These are phyloP conservation scores for Crambe crambe DNA, from an alignment of 37 sponge, comb jelly and placozoan species.

Conservation along the genomic window DNA sequence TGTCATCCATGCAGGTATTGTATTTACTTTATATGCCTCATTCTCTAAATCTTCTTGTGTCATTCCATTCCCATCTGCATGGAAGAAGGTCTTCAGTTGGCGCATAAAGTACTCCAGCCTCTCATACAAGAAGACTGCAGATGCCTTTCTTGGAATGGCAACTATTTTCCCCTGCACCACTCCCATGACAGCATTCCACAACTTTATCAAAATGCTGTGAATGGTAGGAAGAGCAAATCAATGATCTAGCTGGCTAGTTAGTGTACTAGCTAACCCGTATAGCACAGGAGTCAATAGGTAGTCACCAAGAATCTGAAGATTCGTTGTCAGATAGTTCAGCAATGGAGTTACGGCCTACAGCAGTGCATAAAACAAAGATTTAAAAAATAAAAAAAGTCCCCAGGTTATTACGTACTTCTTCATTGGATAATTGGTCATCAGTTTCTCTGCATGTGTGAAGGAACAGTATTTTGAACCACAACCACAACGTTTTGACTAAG, in stretches of 20 bases:
- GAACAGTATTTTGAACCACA: background rate
- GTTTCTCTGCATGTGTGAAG: background rate
- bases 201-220: slow-evolving; percentile 23
- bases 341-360: slow-evolving; percentile 20
- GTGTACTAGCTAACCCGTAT: slow-evolving; percentile 6
- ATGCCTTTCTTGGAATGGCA: slow-evolving; percentile 26
- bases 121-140: background rate
- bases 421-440: slow-evolving; percentile 1
- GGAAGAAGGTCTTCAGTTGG: slow-evolving; percentile 39
- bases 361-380: background rate
- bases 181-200: slow-evolving; percentile 26
- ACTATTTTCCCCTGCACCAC: background rate
- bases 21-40: slow-evolving; percentile 31
- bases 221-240: background rate
- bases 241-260: background rate
- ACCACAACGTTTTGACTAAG: background rate
- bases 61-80: slow-evolving; percentile 60
- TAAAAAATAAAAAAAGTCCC: background rate
- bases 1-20: too few relatives aligned
- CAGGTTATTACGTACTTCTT: background rate
- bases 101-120: slow-evolving; percentile 7
- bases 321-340: slow-evolving; percentile 37
- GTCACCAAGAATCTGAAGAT: slow-evolving; percentile 45
- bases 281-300: slow-evolving; percentile 40
- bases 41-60: slow-evolving; percentile 17